Evolutionary conservation across 2,797 vertebrate genomes (phyloP), one percentile per base, ranked within the genome.

Genomic region (Malacoctenus gilli): DNA sequence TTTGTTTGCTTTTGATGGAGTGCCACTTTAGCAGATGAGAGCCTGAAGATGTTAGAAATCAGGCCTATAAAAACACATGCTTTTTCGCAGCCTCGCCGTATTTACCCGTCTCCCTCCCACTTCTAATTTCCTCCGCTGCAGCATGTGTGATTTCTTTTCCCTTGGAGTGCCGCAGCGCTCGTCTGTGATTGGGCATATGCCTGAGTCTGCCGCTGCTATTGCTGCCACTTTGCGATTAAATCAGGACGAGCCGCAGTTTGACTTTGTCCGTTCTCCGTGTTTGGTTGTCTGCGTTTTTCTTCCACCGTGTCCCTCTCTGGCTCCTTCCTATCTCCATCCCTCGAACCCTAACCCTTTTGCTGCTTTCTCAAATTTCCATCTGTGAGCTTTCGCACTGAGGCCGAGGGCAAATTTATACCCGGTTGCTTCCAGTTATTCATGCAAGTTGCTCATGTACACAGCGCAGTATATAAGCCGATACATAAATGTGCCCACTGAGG

Each of bases 221-320:
- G 63, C 59, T 63, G 68, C 54, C 75, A 77, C 72, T 72, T 77
- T 44, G 79, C 58, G 62, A 72, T 80, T 76, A 77, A 75, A 77
- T 85, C 72, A 80, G 64, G n/a, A 72, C 19, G 59, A 79, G 60
- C 59, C 48, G 44, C 48, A 40, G 39, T 57, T 42, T 55, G 57
- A 77, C 55, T 52, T 37, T 56, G 53, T 54, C 63, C 23, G 40
- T 62, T 62, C 48, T 66, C n/a, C n/a, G 50, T 65, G 46, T 58
- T 35, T 31, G 35, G 44, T 56, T 62, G 42, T 50, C 49, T 66
- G 36, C 42, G 66, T 64, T 14, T 34, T 47, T 53, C 38, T 49
- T 44, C 9, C 19, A 21, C 48, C 34, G 9, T 28, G 25, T 51
- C 25, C 30, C 42, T 48, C 46, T 22, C 39, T 15, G 19, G 16